A percentile compares a stretch with the other conserved stretches of the same genome.
Conservation (phyloP, 2,797 vertebrate genomes). For the Phataginus tricuspis region DNA sequence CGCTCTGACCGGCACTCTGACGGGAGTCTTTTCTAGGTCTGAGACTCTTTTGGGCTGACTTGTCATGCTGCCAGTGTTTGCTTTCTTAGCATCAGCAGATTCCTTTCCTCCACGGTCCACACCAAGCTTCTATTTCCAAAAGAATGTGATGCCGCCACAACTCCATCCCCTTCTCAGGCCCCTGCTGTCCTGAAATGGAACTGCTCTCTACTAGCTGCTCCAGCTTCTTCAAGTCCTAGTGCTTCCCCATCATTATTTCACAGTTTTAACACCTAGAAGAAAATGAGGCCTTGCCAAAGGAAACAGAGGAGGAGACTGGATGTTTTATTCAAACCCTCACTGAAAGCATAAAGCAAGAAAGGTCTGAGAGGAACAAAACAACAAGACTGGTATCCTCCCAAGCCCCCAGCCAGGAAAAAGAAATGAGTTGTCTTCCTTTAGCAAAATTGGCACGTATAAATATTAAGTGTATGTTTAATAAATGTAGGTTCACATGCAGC, state of each 20-base stretch:
- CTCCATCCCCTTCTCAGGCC: neutral
- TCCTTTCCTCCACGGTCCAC: neutral
- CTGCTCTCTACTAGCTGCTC: neutral
- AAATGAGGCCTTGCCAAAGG: neutral
- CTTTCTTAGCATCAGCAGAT: neutral
- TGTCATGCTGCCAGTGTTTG: neutral
- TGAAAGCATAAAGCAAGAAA: conserved; percentile 32
- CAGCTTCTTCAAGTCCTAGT: neutral
- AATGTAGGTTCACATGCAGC: neutral
- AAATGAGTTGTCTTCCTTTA: neutral
- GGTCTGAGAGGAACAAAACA: neutral
- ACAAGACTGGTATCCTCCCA: neutral
- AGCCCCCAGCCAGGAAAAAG: neutral
- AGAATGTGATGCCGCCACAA: too few species aligned
- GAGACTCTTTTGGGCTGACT: neutral
- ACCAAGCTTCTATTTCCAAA: neutral
- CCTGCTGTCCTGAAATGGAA: neutral
- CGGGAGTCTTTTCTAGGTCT: neutral
- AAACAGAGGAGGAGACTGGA: neutral
- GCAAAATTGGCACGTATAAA: neutral
- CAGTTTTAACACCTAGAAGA: neutral
- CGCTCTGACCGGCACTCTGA: neutral
- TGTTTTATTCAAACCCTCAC: neutral
- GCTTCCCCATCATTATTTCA: neutral
- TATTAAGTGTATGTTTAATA: neutral